Conservation (phyloP, 2,888 invertebrate species). For the Tillus elongatus region DNA sequence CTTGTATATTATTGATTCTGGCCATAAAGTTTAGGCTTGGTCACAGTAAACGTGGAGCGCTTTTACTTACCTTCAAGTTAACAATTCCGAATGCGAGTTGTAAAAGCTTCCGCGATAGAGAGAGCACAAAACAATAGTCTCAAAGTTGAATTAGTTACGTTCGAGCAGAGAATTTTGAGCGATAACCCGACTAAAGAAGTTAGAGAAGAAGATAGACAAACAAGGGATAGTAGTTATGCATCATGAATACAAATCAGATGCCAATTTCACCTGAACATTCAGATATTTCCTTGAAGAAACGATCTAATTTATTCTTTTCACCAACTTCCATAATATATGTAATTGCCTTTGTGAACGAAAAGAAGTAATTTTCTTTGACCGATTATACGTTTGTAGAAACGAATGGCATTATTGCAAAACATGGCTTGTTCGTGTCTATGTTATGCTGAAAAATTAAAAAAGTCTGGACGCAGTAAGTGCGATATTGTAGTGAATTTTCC, state of each 20-base stretch:
- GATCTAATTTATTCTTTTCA: slow-evolving; percentile 1
- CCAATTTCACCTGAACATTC: slow-evolving; percentile 30
- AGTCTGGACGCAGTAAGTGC: no score
- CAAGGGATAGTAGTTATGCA: slow-evolving; percentile 28
- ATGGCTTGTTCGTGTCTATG: no score
- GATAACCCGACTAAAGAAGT: slow-evolving; percentile 41
- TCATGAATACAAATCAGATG: slow-evolving; percentile 30
- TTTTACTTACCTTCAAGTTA: slow-evolving; percentile 15
- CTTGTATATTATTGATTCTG: no score
- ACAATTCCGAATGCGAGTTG: slow-evolving; percentile 23
- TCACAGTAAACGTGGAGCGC: not conserved
- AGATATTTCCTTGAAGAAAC: not conserved
- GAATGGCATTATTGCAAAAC: no score
- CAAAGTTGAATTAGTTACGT: slow-evolving; percentile 44
- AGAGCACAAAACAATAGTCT: slow-evolving; percentile 39
- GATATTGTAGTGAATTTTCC: no score
- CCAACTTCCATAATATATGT: not conserved
- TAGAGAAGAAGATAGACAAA: slow-evolving; percentile 24
- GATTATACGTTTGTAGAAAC: no score
- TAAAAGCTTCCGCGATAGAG: slow-evolving; percentile 18
- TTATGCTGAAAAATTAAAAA: no score
- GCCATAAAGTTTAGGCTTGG: not conserved
- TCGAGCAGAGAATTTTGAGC: slow-evolving; percentile 43
- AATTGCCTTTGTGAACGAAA: slow-evolving; percentile 3
- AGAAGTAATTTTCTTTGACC: no score